Evolutionary conservation across 2,113 vertebrate species (phyloP).

Genomic region (Octodon degus): DNA sequence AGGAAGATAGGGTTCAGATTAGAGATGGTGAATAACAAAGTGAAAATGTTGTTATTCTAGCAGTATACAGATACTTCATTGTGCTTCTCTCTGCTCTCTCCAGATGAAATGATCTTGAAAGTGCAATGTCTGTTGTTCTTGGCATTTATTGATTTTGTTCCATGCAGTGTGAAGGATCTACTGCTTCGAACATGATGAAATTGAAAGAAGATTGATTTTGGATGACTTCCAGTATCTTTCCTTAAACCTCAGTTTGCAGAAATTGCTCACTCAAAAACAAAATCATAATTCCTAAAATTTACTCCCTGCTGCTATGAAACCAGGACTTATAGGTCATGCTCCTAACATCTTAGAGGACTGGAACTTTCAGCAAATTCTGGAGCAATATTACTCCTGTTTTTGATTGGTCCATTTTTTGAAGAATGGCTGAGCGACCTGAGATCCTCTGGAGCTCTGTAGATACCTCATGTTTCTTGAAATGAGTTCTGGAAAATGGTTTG

Average conservation of each 20-base stretch:
- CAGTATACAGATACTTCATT: conserved; percentile 79
- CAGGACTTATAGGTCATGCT: background rate
- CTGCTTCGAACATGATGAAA: conserved; percentile 86
- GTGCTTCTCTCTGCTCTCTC: conserved; percentile 82
- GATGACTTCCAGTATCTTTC: conserved; percentile 83
- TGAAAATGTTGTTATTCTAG: conserved; percentile 82
- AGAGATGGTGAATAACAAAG: conserved; percentile 74
- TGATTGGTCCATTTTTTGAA: background rate
- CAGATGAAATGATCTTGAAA: conserved; percentile 84
- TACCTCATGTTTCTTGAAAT: background rate
- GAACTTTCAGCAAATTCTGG: background rate
- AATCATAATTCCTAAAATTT: background rate
- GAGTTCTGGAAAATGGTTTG: background rate
- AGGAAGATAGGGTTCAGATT: conserved; percentile 55
- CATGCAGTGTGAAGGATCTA: conserved; percentile 82
- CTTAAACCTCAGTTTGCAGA: conserved; percentile 80
- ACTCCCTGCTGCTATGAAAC: conserved; percentile 12
- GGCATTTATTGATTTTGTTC: conserved; percentile 83
- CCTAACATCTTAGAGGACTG: background rate
- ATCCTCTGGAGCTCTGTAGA: background rate
- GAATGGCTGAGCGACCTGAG: background rate
- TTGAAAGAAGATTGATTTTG: conserved; percentile 86
- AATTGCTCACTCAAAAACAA: conserved; percentile 66
- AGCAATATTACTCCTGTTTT: conserved; percentile 38
- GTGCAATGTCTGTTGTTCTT: conserved; percentile 86